A percentile compares a stretch with the other conserved stretches of the same genome.
phyloP scores from a whole-genome alignment of 2,797 vertebrate species.

The Prionace glauca region DNA sequence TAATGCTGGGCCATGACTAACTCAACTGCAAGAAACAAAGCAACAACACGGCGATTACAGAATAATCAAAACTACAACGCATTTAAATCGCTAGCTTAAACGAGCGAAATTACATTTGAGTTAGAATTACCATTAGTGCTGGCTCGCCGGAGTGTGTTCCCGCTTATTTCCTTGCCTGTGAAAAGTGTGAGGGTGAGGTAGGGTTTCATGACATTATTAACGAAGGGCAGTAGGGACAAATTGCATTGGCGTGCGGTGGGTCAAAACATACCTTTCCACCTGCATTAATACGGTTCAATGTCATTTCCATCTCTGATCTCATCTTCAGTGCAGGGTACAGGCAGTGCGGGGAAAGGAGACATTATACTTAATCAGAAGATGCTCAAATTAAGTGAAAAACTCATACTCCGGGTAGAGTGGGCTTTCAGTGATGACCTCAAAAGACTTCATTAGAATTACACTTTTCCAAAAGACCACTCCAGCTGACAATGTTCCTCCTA shows the following conservation, averaged over 20 bases:
- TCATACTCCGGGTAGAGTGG: background rate
- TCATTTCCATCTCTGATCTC: background rate
- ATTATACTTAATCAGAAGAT: background rate
- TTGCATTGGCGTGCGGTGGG: background rate
- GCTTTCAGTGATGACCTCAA: background rate
- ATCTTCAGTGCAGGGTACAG: background rate
- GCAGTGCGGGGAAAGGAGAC: background rate
- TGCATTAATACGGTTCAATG: background rate
- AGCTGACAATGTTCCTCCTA: constrained; percentile 4
- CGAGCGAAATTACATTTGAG: background rate
- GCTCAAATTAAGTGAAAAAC: background rate
- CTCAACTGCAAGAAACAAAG: background rate
- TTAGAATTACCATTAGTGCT: background rate
- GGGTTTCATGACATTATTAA: background rate
- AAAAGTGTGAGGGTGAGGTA: background rate
- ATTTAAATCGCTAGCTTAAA: background rate
- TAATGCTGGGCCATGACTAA: background rate
- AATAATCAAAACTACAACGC: background rate
- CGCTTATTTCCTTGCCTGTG: background rate
- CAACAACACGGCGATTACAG: background rate
- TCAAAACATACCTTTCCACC: background rate
- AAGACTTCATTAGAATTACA: constrained; percentile 24
- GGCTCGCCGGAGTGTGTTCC: background rate
- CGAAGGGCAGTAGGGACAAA: background rate
- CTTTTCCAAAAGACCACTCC: constrained; percentile 20